Evolutionary conservation across 1,140 invertebrate genomes (phyloP), one percentile per base, ranked within the genome.

Genomic region (Sycophila sp.): DNA sequence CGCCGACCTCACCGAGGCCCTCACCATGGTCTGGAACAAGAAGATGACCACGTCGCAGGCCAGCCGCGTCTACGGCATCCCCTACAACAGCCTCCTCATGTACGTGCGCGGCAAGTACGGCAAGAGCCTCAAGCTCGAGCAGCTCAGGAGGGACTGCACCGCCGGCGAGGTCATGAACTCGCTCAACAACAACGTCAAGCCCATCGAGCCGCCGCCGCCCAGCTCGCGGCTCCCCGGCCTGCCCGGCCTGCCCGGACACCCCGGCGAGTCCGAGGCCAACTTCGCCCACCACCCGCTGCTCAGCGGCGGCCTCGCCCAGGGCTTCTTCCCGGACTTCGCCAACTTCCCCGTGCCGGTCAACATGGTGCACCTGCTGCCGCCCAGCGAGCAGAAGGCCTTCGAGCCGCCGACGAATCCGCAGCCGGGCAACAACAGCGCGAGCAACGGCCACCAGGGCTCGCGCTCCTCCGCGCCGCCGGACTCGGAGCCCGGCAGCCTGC

Each of bases 41-140:
- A 95, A 95, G 79, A 96, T 96, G 93, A 96, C 94, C n/a, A 96
- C 94, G 1, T 95, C 94, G 71, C 94, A 96, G 83, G 94, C 94
- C 1, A 95, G 93, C 15, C 86, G 94, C 47, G 93, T 95, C 76
- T 96, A 95, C 81, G 94, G 94, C 6, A 96, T 96, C 56, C 94
- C 94, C 1, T 96, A 96, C 88, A 96, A 96, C 83, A 94, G 93
- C 22, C 85, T 96, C 1, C 87, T 96, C 15, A 96, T 96, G 94
- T 96, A 96, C 84, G 94, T 96, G 6, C 87, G 94, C n/a, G 94
- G 94, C 15, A 96, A 96, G 79, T 96, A 96, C 80, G 94, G 94
- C 1, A 96, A 96, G 81, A 94, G 93, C 75, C 85, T 96, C 22
- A 96, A 95, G 78, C 86, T 96, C 45, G 94, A 96, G 77, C 92